Evolutionary conservation across 2,113 vertebrate species (phyloP), one percentile per base, ranked within the genome.

Genomic region (Glareola pratincola): DNA sequence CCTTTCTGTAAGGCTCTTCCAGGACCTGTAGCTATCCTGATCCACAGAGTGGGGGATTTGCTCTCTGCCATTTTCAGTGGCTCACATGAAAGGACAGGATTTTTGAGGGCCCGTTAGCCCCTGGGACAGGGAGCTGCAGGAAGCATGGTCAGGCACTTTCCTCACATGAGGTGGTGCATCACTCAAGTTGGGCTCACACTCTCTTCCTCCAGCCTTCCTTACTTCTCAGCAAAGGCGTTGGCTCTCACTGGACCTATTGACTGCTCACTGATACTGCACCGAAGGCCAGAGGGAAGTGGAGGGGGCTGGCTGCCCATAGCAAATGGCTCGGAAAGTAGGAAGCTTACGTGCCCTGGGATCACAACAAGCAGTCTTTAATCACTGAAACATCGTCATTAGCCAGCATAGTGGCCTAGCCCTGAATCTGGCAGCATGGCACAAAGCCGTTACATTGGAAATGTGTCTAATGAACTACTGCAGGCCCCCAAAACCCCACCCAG

Each of bases 141-240:
- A 85, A 45, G 7, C n/a, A 21, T 0, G 1, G 12, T 23, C 57
- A 37, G 39, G 20, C 53, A 5, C 23, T 64, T 94, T 57, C 8
- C 41, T 39, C 13, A 11, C 10, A 1, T 7, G 48, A 68, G 26
- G 60, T 30, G 30, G 15, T 5, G 6, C 47, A 43, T 23, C 6
- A 10, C 23, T 72, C 34, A 29, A 16, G 11, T 15, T 47, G 9
- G 7, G 16, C 14, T 90, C 67, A 20, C 0, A 0, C 0, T 64
- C 1, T 60, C 36, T 71, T 69, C 50, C 18, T 84, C 16, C 62
- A 63, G 19, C 37, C 54, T 87, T 12, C n/a, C 17, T 85, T 0
- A 0, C 10, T 59, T 50, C 57, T 62, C 30, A 18, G 21, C 39
- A 57, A 13, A 73, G 57, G 50, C 72, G 13, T 32, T 5, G 2